These are phyloP conservation scores for Chironomus riparius DNA, from an alignment of 2,888 invertebrate species.

Conservation along the genomic window DNA sequence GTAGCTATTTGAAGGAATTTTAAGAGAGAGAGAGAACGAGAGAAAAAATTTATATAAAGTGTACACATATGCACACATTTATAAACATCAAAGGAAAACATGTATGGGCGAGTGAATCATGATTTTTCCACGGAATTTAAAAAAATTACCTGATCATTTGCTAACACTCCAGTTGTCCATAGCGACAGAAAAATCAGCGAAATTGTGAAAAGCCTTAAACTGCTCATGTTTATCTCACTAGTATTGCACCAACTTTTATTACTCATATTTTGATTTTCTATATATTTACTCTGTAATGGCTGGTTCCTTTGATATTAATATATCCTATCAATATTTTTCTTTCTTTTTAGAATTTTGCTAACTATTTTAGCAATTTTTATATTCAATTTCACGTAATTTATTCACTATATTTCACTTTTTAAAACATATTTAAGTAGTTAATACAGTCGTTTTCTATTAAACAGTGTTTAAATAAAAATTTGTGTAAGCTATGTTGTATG, in stretches of 20 bases:
- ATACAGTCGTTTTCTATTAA: not conserved
- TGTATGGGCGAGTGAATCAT: not conserved
- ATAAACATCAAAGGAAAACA: not conserved
- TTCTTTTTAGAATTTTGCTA: not conserved
- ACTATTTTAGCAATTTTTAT: not conserved
- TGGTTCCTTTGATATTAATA: not conserved
- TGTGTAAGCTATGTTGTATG: conserved; percentile 3
- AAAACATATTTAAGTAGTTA: conserved; percentile 10
- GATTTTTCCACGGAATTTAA: not conserved
- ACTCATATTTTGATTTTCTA: not conserved
- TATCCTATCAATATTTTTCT: not conserved
- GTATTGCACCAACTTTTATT: conserved; percentile 22
- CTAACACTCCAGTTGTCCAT: conserved; percentile 15
- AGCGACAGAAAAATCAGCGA: not conserved
- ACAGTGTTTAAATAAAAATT: not conserved
- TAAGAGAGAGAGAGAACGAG: not conserved
- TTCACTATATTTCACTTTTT: not conserved
- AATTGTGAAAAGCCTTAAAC: conserved; percentile 4
- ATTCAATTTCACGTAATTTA: not conserved
- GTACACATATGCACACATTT: not conserved
- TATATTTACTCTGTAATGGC: conserved; percentile 15
- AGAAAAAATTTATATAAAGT: not conserved
- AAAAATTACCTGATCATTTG: conserved; percentile 19
- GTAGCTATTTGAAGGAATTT: not conserved
- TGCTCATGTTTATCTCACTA: conserved; percentile 8